Conservation (phyloP, 2,888 invertebrate species). For the Xiphydria camelus region DNA sequence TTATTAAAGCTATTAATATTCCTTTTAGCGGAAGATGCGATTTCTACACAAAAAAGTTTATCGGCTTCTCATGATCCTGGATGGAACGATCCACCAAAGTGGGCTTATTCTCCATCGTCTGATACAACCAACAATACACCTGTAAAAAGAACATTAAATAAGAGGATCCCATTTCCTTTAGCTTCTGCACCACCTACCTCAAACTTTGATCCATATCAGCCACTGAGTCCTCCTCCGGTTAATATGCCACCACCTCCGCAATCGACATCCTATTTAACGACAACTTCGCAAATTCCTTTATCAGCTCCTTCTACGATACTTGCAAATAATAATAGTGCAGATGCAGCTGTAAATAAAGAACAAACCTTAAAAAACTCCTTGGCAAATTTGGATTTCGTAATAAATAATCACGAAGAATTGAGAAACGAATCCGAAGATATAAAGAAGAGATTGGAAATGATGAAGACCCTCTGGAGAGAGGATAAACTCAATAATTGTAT, state of each 20-base stretch:
- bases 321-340: constrained; percentile 2
- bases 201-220: constrained; percentile 10
- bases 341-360: constrained; percentile 30
- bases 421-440: constrained; percentile 58
- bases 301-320: constrained; percentile 23
- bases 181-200: constrained; percentile 25
- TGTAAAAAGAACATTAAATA: constrained; percentile 48
- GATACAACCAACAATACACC: constrained; percentile 25
- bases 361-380: constrained; percentile 32
- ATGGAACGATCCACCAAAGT: constrained; percentile 55
- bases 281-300: constrained; percentile 40
- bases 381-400: constrained; percentile 34
- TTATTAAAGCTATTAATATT: too few species aligned
- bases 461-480: constrained; percentile 65
- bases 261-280: constrained; percentile 25
- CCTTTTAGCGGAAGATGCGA: constrained; percentile 20
- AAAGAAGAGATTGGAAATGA: constrained; percentile 60
- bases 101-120: constrained; percentile 34
- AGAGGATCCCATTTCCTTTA: constrained; percentile 52
- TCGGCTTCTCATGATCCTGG: constrained; percentile 47
- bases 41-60: constrained; percentile 46
- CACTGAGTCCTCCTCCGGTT: constrained; percentile 12
- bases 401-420: constrained; percentile 28
- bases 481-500: constrained; percentile 61
- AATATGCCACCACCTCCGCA: constrained; percentile 35